Percentiles rank a stretch among this genome's conserved stretches.
Evolutionary conservation across 2,888 invertebrate genomes (phyloP).

Genomic region (Luperina nickerlii): DNA sequence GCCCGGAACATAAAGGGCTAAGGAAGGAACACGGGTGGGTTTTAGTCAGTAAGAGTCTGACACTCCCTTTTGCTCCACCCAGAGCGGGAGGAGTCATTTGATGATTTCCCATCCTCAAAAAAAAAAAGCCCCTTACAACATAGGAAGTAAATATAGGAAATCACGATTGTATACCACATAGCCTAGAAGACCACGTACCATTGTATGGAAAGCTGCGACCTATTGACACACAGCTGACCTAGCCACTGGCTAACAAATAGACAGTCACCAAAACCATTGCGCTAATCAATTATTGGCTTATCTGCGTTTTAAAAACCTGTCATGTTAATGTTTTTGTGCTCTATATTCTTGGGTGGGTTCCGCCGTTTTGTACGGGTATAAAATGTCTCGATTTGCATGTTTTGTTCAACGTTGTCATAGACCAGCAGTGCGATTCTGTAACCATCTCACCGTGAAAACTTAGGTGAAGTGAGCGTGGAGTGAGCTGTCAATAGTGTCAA

Average conservation of each 20-base stretch:
- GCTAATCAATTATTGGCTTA: conserved; percentile 67
- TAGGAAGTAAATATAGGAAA: not conserved
- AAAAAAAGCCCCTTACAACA: not conserved
- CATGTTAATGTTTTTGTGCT: conserved; percentile 51
- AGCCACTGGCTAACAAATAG: conserved; percentile 47
- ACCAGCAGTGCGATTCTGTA: no score
- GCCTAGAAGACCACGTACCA: not conserved
- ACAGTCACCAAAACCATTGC: conserved; percentile 55
- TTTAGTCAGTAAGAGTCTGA: no score
- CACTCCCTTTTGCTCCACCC: no score
- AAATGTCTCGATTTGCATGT: no score
- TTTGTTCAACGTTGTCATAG: no score
- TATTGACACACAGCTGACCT: conserved; percentile 53
- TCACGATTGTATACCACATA: not conserved
- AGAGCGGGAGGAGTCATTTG: no score
- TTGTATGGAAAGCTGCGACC: conserved; percentile 23
- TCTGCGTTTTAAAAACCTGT: conserved; percentile 63
- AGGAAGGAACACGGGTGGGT: no score
- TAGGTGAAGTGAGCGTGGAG: no score
- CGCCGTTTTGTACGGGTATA: conserved; percentile 1
- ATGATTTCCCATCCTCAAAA: no score
- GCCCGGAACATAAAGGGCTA: no score
- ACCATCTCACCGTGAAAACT: no score
- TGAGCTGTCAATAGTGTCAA: no score
- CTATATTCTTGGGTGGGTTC: conserved; percentile 42